Evolutionary conservation across 2,797 vertebrate genomes (phyloP), one percentile per base, ranked within the genome.

Genomic region (Gallinago stenura): DNA sequence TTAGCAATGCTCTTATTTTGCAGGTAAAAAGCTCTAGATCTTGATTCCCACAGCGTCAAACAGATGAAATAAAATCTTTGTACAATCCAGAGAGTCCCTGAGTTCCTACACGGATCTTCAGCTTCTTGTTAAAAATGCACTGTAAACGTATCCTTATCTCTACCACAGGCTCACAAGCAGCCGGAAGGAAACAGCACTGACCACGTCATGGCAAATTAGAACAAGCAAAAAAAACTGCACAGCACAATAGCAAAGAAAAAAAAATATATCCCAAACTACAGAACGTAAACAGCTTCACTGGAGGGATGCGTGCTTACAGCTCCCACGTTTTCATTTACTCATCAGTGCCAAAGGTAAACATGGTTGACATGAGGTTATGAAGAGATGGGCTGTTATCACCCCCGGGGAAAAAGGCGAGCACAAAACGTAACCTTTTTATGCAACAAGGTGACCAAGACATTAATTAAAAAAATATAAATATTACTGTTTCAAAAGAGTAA

Each of bases 151-250:
- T 88, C 92, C 97, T 98, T 98, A 98, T 98, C 98, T 98, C 97
- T 94, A 97, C 62, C 97, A 91, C 95, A 98, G 96, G 95, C 97
- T 97, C 81, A 4, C 83, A 93, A 98, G 97, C 96, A 96, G 97
- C 98, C 98, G 98, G 98, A 98, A 98, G 98, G 98, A 98, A 98
- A 98, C 97, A 82, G 97, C 92, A 92, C 96, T 98, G 97, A 98
- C 98, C 98, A 98, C 98, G 97, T 98, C 98, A 98, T 33, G 97
- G 98, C 98, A 98, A 98, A 98, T 97, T 96, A 98, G 95, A 98
- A 98, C 97, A 83, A 94, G 98, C 98, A 46, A 98, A 98, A 98
- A 88, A 97, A 98, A 95, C 95, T 96, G 95, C 96, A 97, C 68
- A 96, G 97, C 85, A 97, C 96, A 97, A 97, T 81, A 96, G 95